Evolutionary conservation across 2,888 invertebrate genomes (phyloP).

Genomic region (Apotomis turbidana): DNA sequence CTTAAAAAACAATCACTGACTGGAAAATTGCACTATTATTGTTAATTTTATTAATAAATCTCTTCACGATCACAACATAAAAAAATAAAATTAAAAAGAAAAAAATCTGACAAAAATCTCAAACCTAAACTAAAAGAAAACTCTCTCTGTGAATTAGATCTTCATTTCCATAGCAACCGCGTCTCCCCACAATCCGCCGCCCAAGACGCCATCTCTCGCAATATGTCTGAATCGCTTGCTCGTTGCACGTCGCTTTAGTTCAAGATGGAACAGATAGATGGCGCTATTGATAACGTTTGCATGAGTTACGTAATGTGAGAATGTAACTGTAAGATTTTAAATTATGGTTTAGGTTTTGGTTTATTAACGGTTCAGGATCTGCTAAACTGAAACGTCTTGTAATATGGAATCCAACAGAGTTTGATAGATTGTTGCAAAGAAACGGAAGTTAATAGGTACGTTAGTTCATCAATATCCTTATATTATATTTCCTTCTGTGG

Average conservation of each 20-base stretch:
- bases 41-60: no score
- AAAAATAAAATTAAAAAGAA: background rate
- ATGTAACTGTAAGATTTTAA: slow-evolving; percentile 28
- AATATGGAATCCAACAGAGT: no score
- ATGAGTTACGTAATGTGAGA: slow-evolving; percentile 14
- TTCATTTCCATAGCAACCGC: slow-evolving; percentile 29
- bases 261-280: slow-evolving; percentile 19
- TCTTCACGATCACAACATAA: background rate
- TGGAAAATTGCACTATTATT: no score
- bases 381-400: no score
- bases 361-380: no score
- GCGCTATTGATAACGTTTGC: slow-evolving; percentile 19
- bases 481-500: no score
- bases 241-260: slow-evolving; percentile 15
- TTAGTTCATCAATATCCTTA: no score
- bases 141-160: background rate
- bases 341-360: background rate
- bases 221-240: slow-evolving; percentile 19
- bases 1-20: no score
- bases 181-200: slow-evolving; percentile 13
- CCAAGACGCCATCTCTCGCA: slow-evolving; percentile 25
- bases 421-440: no score
- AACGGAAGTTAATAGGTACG: no score
- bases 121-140: background rate
- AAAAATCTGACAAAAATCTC: background rate